phyloP scores from a whole-genome alignment of 2,113 vertebrate species.

The Agapornis roseicollis region DNA sequence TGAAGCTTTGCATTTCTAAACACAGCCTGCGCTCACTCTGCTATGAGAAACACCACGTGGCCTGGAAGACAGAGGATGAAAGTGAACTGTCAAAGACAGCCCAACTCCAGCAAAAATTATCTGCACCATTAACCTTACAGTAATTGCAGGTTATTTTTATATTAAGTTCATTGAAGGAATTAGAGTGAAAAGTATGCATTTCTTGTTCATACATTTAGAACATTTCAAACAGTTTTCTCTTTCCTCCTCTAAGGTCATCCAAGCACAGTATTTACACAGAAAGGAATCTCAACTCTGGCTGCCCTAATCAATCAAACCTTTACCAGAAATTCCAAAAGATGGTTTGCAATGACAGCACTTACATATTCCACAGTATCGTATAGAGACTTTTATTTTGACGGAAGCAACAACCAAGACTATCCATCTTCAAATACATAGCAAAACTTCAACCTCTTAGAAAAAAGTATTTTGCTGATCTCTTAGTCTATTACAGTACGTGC shows the following conservation, averaged over 20 bases:
- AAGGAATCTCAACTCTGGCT: not conserved
- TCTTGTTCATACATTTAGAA: not conserved
- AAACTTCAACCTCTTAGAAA: not conserved
- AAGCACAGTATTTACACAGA: not conserved
- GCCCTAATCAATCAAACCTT: conserved; percentile 27
- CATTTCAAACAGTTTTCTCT: not conserved
- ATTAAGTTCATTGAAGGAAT: conserved; percentile 15
- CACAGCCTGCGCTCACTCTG: not conserved
- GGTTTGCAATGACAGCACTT: conserved; percentile 9
- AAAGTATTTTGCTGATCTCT: not conserved
- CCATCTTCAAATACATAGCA: not conserved
- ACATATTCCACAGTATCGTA: not conserved
- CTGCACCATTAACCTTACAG: not conserved
- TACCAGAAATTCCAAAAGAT: conserved; percentile 19
- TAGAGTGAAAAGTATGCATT: conserved; percentile 15
- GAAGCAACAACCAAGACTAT: not conserved
- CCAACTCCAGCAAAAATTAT: not conserved
- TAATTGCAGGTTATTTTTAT: not conserved
- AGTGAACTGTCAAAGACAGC: not conserved
- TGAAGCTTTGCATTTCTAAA: not conserved
- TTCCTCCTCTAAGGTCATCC: not conserved
- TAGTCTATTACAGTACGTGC: accelerated
- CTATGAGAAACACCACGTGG: not conserved
- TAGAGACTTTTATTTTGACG: not conserved
- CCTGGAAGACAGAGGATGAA: not conserved